phyloP scores from a whole-genome alignment of 2,888 invertebrate species.

The Cerceris ruficornis region DNA sequence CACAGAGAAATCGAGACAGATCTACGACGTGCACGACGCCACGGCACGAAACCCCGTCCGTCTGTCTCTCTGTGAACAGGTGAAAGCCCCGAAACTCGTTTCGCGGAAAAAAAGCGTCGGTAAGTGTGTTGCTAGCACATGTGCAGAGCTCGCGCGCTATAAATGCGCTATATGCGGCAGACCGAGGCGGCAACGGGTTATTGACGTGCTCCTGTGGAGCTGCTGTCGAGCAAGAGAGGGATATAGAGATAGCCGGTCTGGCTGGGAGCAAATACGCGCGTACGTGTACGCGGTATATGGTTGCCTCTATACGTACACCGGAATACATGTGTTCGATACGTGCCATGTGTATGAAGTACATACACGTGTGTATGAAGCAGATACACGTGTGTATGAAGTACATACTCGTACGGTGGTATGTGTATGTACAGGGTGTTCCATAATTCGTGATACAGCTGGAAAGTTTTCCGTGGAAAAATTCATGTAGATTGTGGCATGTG shows the following conservation, averaged over 20 bases:
- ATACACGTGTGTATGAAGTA: slow-evolving; percentile 1
- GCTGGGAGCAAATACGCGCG: slow-evolving; percentile 45
- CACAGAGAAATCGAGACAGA: too few relatives aligned
- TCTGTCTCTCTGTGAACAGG: slow-evolving; percentile 39
- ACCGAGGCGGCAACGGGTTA: slow-evolving; percentile 68
- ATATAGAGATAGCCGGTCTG: slow-evolving; percentile 59
- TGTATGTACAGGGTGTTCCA: neutral
- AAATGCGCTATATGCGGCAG: slow-evolving; percentile 50
- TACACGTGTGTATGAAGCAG: neutral
- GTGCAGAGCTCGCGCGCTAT: slow-evolving; percentile 45
- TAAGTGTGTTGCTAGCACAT: slow-evolving; percentile 41
- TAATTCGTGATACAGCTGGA: neutral
- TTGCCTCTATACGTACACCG: neutral
- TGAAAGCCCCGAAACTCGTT: slow-evolving; percentile 59
- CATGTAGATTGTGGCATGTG: too few relatives aligned
- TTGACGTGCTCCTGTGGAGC: slow-evolving; percentile 64
- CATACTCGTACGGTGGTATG: slow-evolving; percentile 3
- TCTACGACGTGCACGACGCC: too few relatives aligned
- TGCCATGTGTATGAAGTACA: neutral
- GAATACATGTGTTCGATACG: neutral
- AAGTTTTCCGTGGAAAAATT: too few relatives aligned
- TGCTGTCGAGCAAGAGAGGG: slow-evolving; percentile 57
- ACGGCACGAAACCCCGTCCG: too few relatives aligned
- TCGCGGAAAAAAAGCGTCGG: slow-evolving; percentile 37
- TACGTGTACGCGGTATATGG: slow-evolving; percentile 24